A percentile compares a stretch with the other conserved stretches of the same genome.
phyloP scores from a whole-genome alignment of 2,888 invertebrate genomes.

The Leptinotarsa rubiginosa region DNA sequence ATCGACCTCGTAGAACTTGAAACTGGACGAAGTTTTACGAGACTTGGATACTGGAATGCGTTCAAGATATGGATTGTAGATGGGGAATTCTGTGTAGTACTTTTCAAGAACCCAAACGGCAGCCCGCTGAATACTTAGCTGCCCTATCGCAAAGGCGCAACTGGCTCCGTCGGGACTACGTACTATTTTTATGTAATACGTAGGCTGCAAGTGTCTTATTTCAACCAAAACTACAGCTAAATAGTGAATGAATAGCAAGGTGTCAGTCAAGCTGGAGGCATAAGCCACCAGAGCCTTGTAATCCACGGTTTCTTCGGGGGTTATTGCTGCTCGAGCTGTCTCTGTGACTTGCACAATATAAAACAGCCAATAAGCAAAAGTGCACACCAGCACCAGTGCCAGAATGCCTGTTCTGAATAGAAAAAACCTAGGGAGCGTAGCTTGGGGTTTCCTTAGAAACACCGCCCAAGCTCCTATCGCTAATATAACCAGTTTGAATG shows the following conservation, averaged over 20 bases:
- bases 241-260: conserved; percentile 94
- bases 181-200: conserved; percentile 90
- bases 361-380: conserved; percentile 98
- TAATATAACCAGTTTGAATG: conserved; percentile 90
- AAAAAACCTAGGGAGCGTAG: conserved; percentile 91
- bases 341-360: conserved; percentile 93
- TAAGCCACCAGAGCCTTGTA: conserved; percentile 92
- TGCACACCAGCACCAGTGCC: conserved; percentile 88
- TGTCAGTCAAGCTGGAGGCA: conserved; percentile 92
- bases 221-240: conserved; percentile 93
- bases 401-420: conserved; percentile 91
- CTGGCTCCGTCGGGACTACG: conserved; percentile 96
- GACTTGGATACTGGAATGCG: conserved; percentile 89
- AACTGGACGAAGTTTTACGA: conserved; percentile 81
- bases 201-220: conserved; percentile 90
- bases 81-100: conserved; percentile 96
- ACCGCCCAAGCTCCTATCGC: conserved; percentile 94
- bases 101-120: conserved; percentile 94
- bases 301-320: conserved; percentile 83
- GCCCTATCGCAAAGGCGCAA: conserved; percentile 87
- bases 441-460: conserved; percentile 85
- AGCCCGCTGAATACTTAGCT: conserved; percentile 93
- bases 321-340: conserved; percentile 82
- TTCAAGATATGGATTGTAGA: conserved; percentile 96
- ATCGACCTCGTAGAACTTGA: conserved; percentile 98